Conservation (phyloP, 2,113 vertebrate species). For the Boleophthalmus pectinirostris region DNA sequence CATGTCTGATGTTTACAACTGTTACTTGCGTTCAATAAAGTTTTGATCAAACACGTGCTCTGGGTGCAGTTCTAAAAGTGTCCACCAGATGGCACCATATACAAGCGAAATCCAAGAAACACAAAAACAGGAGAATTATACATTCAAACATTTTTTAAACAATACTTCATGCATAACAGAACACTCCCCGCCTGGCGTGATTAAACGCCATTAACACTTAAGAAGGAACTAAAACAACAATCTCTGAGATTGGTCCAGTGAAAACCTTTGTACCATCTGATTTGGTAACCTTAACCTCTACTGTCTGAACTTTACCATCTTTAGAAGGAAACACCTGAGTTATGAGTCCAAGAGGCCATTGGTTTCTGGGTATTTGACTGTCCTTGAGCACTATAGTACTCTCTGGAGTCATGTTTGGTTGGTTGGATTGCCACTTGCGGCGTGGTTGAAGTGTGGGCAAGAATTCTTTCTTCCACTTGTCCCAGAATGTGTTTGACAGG, state of each 20-base stretch:
- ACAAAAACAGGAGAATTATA: no score
- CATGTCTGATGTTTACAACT: no score
- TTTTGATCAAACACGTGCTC: no score
- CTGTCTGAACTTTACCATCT: background rate
- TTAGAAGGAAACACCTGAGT: constrained; percentile 9
- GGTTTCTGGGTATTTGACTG: background rate
- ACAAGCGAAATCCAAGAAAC: no score
- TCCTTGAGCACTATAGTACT: constrained; percentile 1
- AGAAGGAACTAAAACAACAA: background rate
- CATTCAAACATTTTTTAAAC: no score
- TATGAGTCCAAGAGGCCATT: background rate
- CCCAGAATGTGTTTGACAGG: constrained; percentile 1
- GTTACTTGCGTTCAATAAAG: no score
- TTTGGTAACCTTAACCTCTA: background rate
- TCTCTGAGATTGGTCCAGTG: background rate
- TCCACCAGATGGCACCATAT: no score
- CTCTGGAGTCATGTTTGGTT: background rate
- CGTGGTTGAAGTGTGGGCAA: background rate
- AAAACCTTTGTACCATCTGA: background rate
- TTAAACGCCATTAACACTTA: background rate
- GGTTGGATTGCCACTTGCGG: background rate
- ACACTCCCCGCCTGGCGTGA: background rate
- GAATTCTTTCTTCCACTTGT: constrained; percentile 4
- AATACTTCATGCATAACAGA: no score
- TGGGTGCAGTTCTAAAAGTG: no score